Percentiles rank a stretch among this genome's conserved stretches.
Conservation (phyloP, 2,888 invertebrate genomes). For the Apomyelois bistriatella region DNA sequence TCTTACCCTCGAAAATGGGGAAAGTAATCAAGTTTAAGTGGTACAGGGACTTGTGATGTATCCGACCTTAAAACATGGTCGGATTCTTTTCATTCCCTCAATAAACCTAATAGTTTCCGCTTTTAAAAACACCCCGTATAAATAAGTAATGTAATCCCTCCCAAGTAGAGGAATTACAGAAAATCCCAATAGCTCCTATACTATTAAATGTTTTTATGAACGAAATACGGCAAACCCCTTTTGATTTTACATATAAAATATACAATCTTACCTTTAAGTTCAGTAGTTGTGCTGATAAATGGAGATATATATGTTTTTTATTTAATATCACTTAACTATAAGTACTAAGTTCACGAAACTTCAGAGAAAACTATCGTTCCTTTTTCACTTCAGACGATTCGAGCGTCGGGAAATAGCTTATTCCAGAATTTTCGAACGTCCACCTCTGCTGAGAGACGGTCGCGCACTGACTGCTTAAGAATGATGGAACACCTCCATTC, state of each 20-base stretch:
- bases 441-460: constrained; percentile 25
- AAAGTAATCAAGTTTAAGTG: constrained; percentile 5
- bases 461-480: constrained; percentile 49
- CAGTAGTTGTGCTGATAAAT: background rate
- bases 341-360: constrained; percentile 4
- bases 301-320: background rate
- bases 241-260: too few species aligned
- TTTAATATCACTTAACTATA: background rate
- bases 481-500: constrained; percentile 54
- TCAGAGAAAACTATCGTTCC: background rate
- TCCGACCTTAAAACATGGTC: background rate
- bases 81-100: background rate
- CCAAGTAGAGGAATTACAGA: background rate
- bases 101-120: background rate
- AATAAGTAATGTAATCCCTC: constrained; percentile 6
- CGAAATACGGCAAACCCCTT: too few species aligned
- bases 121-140: background rate
- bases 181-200: background rate
- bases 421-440: constrained; percentile 29
- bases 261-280: constrained; percentile 6
- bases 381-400: constrained; percentile 4
- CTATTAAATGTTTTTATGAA: too few species aligned
- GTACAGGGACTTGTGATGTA: background rate
- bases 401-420: constrained; percentile 18
- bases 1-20: background rate